phyloP scores from a whole-genome alignment of 2,113 vertebrate species.

The Hypomesus transpacificus region DNA sequence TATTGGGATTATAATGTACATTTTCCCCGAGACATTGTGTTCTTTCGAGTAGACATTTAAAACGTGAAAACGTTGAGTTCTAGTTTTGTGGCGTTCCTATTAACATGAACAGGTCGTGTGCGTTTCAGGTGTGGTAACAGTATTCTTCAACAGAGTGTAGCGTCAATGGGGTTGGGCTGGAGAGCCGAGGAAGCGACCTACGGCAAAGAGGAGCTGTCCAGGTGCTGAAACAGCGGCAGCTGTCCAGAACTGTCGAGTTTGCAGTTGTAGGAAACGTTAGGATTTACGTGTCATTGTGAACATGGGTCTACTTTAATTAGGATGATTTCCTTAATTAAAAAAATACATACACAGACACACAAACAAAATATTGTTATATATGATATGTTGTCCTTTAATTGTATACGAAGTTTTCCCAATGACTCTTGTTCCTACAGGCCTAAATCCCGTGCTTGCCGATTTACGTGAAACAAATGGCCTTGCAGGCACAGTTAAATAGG shows the following conservation, averaged over 20 bases:
- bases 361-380: background rate
- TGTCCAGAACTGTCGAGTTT: background rate
- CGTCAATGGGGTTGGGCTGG: no score
- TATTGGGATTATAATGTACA: no score
- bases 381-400: background rate
- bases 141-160: no score
- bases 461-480: background rate
- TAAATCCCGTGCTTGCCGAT: background rate
- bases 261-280: background rate
- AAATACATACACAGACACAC: background rate
- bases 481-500: background rate
- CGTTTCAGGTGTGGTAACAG: no score
- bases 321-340: background rate
- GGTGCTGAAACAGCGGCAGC: slow-evolving; percentile 12
- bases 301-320: background rate
- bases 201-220: slow-evolving; percentile 18
- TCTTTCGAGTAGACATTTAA: no score
- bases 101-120: no score
- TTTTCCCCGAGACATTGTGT: no score
- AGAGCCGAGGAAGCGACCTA: no score
- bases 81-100: no score
- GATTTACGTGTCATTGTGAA: background rate
- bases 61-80: no score
- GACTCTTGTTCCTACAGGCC: background rate
- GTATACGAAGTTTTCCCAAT: background rate